Conservation (phyloP, 2,797 vertebrate genomes). For the Miichthys miiuy region DNA sequence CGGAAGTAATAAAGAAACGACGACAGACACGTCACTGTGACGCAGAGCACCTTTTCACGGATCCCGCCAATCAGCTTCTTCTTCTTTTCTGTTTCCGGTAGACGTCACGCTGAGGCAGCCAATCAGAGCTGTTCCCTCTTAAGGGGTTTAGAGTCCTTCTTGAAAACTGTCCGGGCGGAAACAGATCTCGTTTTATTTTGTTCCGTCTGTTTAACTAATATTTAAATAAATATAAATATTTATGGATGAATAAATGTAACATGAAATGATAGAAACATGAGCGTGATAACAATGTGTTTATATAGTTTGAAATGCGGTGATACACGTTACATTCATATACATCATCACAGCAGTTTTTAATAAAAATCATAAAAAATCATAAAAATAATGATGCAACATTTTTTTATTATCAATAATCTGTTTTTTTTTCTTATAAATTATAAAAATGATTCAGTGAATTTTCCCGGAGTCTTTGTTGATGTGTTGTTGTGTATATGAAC, state of each 20-base stretch:
- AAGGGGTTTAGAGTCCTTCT: not conserved
- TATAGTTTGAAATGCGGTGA: no score
- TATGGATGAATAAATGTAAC: not conserved
- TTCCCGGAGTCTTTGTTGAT: no score
- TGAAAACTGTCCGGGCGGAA: constrained; percentile 37
- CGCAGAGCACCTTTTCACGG: not conserved
- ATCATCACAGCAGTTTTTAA: no score
- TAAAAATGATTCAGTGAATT: no score
- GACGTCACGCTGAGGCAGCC: accelerated
- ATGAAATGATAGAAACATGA: not conserved
- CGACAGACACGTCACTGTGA: not conserved
- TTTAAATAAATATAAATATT: not conserved
- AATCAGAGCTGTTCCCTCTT: not conserved
- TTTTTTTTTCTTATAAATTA: no score
- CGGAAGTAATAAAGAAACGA: not conserved
- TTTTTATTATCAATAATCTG: no score
- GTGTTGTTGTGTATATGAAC: no score
- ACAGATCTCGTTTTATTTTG: not conserved
- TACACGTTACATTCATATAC: no score
- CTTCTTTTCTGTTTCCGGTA: accelerated
- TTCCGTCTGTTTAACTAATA: not conserved
- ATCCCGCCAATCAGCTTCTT: constrained; percentile 9
- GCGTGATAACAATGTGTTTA: not conserved
- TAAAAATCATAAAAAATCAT: no score
- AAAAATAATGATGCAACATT: no score